These are phyloP conservation scores for Muscicapa striata DNA, from an alignment of 2,797 vertebrate genomes.

Conservation along the genomic window DNA sequence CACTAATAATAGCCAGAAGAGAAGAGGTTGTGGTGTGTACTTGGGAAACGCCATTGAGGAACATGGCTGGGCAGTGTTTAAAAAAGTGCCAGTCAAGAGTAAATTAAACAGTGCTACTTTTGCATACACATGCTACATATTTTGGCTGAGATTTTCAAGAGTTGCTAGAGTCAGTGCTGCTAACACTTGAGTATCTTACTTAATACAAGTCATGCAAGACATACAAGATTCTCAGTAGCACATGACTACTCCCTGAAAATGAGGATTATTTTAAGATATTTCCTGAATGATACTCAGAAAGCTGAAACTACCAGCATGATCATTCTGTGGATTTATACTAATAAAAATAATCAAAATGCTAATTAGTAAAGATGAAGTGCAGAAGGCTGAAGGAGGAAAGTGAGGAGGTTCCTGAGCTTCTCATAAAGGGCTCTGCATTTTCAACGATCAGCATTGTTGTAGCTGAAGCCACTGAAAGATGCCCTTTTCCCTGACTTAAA, in stretches of 20 bases:
- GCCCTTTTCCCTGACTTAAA: background rate
- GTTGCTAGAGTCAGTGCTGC: background rate
- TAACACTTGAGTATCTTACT: background rate
- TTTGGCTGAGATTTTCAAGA: slow-evolving; percentile 7
- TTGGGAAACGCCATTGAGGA: background rate
- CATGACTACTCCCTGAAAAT: background rate
- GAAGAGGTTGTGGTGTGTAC: background rate
- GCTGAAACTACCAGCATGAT: background rate
- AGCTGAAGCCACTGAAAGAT: background rate
- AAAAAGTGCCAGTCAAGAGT: background rate
- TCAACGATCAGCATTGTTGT: background rate
- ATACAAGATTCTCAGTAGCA: background rate
- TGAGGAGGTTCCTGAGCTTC: background rate
- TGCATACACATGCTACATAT: background rate
- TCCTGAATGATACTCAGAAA: background rate
- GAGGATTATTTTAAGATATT: background rate
- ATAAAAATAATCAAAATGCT: background rate
- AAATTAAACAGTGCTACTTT: slow-evolving; percentile 12
- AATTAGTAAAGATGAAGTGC: background rate
- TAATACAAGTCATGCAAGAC: background rate
- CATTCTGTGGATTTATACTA: background rate
- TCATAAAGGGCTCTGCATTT: background rate
- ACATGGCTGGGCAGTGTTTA: background rate
- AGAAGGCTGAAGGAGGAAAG: background rate
- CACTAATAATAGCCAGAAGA: background rate